These are phyloP conservation scores for Chalcis sispes DNA, from an alignment of 2,888 invertebrate genomes.

Conservation along the genomic window DNA sequence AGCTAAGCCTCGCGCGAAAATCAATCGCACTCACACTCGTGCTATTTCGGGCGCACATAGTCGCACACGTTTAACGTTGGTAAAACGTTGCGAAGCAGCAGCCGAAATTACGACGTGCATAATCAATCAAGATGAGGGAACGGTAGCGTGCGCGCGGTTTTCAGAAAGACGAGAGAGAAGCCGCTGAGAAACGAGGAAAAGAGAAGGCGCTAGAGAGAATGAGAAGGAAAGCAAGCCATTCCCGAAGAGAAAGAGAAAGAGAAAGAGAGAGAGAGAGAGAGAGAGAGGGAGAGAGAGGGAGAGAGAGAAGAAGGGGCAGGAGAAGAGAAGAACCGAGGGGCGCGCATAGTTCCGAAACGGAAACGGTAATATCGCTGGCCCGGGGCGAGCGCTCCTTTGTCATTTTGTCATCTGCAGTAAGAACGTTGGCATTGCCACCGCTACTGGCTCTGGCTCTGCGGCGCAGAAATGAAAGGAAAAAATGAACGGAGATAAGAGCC, in stretches of 20 bases:
- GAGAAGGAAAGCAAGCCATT: too few species aligned
- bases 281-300: conserved; percentile 11
- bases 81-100: too few species aligned
- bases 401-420: conserved; percentile 73
- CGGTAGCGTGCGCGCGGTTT: conserved; percentile 52
- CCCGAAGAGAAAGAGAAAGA: conserved; percentile 21
- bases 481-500: conserved; percentile 11
- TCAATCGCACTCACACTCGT: conserved; percentile 28
- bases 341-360: conserved; percentile 73
- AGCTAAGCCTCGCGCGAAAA: conserved; percentile 17
- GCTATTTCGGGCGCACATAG: too few species aligned
- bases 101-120: conserved; percentile 73
- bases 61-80: too few species aligned
- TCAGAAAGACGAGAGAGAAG: too few species aligned
- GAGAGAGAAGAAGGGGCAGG: background rate
- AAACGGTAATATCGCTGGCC: conserved; percentile 75
- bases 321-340: conserved; percentile 12
- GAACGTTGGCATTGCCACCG: conserved; percentile 53
- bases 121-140: conserved; percentile 71
- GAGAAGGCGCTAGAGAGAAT: background rate
- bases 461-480: conserved; percentile 37
- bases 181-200: too few species aligned
- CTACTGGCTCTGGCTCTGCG: background rate
- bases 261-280: conserved; percentile 13
- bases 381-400: conserved; percentile 73